Conservation (phyloP, 2,113 vertebrate genomes). For the Lophura nycthemera region DNA sequence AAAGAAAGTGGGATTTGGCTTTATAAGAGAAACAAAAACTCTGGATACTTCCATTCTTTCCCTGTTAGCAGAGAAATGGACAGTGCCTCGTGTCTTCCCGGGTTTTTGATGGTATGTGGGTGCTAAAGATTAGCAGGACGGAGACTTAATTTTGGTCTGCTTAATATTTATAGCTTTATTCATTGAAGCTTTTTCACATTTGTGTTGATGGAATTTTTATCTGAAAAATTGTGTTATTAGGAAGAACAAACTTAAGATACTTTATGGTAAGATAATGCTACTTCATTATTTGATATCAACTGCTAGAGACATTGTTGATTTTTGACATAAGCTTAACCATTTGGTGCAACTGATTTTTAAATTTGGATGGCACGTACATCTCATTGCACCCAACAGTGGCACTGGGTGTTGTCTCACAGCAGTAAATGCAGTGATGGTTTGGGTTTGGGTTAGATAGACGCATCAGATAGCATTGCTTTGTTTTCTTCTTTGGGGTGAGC, state of each 20-base stretch:
- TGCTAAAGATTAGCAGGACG: conserved; percentile 35
- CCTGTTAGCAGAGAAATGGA: neutral
- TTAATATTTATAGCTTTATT: conserved; percentile 52
- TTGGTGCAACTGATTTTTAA: conserved; percentile 27
- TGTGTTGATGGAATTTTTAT: conserved; percentile 19
- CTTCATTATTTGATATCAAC: conserved; percentile 1
- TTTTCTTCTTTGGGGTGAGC: conserved; percentile 61
- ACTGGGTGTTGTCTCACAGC: conserved; percentile 24
- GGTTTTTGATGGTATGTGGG: conserved; percentile 16
- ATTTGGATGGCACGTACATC: neutral
- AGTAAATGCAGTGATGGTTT: conserved; percentile 46
- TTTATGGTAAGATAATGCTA: neutral
- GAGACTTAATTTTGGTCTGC: conserved; percentile 42
- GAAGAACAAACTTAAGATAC: neutral
- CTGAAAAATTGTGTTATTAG: neutral
- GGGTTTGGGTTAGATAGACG: conserved; percentile 43
- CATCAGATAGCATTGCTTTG: conserved; percentile 32
- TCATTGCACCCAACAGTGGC: neutral
- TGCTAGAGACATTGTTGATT: neutral
- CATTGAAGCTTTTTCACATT: conserved; percentile 3
- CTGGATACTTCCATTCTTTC: neutral
- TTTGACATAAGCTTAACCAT: neutral
- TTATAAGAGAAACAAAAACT: neutral
- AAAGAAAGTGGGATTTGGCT: neutral
- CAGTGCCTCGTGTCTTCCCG: conserved; percentile 9